phyloP scores from a whole-genome alignment of 2,888 invertebrate species.

The Apomyelois bistriatella region DNA sequence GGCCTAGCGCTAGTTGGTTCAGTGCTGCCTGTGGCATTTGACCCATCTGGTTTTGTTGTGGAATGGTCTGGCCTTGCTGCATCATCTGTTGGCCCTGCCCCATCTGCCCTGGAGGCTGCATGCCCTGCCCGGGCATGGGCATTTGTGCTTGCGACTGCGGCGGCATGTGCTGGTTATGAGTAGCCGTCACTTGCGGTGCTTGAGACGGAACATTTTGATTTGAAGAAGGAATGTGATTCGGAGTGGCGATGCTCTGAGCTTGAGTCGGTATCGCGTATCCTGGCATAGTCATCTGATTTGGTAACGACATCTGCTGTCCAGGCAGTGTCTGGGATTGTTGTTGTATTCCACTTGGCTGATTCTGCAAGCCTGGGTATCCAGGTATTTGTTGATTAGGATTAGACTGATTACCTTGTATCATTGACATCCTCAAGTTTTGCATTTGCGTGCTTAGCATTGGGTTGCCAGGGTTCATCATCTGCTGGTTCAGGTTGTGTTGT shows the following conservation, averaged over 20 bases:
- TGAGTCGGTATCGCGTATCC: constrained; percentile 33
- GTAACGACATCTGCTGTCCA: constrained; percentile 47
- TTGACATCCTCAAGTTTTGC: constrained; percentile 66
- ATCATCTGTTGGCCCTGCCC: constrained; percentile 42
- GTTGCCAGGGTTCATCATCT: constrained; percentile 50
- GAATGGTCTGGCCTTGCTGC: constrained; percentile 38
- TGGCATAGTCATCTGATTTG: constrained; percentile 41
- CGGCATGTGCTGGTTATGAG: constrained; percentile 37
- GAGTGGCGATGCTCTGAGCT: constrained; percentile 35
- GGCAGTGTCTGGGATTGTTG: constrained; percentile 42
- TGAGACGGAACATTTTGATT: constrained; percentile 39
- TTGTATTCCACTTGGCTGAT: constrained; percentile 44
- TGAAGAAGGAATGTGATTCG: constrained; percentile 39
- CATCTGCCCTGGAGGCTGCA: constrained; percentile 40
- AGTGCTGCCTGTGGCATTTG: constrained; percentile 44
- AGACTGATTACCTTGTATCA: constrained; percentile 52
- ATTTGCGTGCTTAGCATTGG: constrained; percentile 62
- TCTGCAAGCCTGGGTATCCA: constrained; percentile 52
- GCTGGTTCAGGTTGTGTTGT: constrained; percentile 42
- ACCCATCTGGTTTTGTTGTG: constrained; percentile 30
- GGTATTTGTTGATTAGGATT: constrained; percentile 49
- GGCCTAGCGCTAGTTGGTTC: constrained; percentile 37
- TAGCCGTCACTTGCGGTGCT: constrained; percentile 37
- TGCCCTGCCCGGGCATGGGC: constrained; percentile 38
- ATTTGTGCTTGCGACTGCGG: constrained; percentile 26